Evolutionary conservation across 64 coral and sea anemone species (phyloP), one percentile per base, ranked within the genome.

Genomic region (Actinia equina): DNA sequence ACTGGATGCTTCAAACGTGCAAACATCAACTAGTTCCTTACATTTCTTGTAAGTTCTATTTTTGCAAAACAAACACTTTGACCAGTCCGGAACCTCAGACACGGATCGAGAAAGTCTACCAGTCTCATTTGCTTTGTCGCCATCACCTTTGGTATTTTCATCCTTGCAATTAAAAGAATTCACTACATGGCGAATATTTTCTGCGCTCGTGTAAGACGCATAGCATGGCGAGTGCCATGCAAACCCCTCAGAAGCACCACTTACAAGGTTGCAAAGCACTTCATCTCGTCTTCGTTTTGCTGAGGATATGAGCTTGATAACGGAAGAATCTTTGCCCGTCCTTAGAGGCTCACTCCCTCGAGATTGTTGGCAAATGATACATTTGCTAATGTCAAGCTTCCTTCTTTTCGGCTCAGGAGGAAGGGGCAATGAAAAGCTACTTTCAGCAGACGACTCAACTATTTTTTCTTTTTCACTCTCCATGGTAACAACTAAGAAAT

Each of bases 141-240:
- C 25, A 15, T 11, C 25, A 25, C 27, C 15, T 12, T 74, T 74
- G 20, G 2, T 65, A 13, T 7, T 22, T 6, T 2, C 27, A 27
- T 26, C n/a, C 5, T 74, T 74, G 4, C 2, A 10, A 30, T 8
- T 37, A 4, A 3, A 37, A n/a, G n/a, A 25, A 3, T 74, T 74
- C 20, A 5, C 4, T 9, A 18, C 13, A 51, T 90, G 79, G 25
- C 55, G 71, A 41, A 90, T 70, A 54, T 90, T 90, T 58, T 90
- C 81, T 15, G n/a, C 23, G 84, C 90, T 87, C 11, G 84, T 83
- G 37, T 46, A 92, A 42, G 84, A 71, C 11, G 89, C 56, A 64
- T 91, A 91, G 74, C 89, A 91, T 15, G 84, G 78, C 18, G 49
- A 49, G 30, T 91, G 89, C 89, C 89, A 91, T 55, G 84, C 71